Conservation (phyloP, 2,888 invertebrate genomes). For the Strigamia transsilvanica region DNA sequence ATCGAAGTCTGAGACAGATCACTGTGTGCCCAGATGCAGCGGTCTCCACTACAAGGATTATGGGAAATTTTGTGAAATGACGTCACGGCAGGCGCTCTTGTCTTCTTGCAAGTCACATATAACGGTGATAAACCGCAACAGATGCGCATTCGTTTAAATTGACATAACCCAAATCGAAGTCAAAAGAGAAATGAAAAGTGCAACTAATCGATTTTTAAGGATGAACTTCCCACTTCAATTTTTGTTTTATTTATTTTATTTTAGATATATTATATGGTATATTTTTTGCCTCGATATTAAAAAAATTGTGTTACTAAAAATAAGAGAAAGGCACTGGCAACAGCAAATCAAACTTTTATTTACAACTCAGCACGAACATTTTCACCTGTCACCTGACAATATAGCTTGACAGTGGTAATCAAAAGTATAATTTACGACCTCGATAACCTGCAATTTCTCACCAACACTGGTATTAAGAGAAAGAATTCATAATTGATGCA, state of each 20-base stretch:
- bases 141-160: constrained; percentile 37
- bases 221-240: not conserved
- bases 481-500: constrained; percentile 31
- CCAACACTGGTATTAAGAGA: not conserved
- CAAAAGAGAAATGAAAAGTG: not conserved
- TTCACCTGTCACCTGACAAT: constrained; percentile 24
- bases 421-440: constrained; percentile 8
- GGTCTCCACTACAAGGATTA: constrained; percentile 27
- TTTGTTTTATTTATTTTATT: not conserved
- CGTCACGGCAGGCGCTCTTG: constrained; percentile 22
- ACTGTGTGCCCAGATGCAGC: constrained; percentile 47
- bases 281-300: not conserved
- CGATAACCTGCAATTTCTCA: constrained; percentile 28
- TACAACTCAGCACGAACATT: not conserved
- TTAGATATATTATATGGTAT: not conserved
- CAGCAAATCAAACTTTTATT: constrained; percentile 19
- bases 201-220: constrained; percentile 16
- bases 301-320: not conserved
- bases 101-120: constrained; percentile 39
- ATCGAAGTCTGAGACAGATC: constrained; percentile 45
- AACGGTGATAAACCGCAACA: constrained; percentile 41
- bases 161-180: constrained; percentile 31
- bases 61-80: constrained; percentile 37
- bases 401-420: not conserved
- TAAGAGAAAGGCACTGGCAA: not conserved